Evolutionary conservation across 2,888 invertebrate species (phyloP).

Genomic region (Xestia rhomboidea): DNA sequence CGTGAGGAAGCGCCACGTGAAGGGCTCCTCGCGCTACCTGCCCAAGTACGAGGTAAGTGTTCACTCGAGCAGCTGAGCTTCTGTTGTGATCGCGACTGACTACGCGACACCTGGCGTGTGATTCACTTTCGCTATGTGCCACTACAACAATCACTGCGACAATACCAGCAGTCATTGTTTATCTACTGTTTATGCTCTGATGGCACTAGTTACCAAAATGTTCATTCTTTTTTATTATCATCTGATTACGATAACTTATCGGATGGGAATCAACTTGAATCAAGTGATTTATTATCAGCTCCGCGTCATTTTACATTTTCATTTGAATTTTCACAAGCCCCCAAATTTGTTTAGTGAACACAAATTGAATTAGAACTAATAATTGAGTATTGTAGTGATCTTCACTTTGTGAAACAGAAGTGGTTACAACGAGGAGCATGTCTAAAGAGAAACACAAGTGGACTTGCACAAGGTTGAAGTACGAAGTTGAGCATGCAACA

Average conservation of each 20-base stretch:
- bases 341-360: not conserved
- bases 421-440: not conserved
- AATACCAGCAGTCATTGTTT: not conserved
- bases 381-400: not conserved
- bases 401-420: not conserved
- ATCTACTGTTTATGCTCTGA: slow-evolving; percentile 15
- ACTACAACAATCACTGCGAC: slow-evolving; percentile 1
- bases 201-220: slow-evolving; percentile 16
- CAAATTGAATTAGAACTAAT: slow-evolving; percentile 2
- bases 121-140: not conserved
- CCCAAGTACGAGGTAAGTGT: slow-evolving; percentile 96
- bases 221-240: slow-evolving; percentile 25
- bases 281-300: slow-evolving; percentile 30
- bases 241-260: slow-evolving; percentile 34
- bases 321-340: slow-evolving; percentile 1
- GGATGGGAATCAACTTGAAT: slow-evolving; percentile 9
- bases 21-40: slow-evolving; percentile 95
- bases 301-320: not conserved
- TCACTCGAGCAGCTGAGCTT: not conserved
- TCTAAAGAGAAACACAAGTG: not conserved
- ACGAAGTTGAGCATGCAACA: slow-evolving; percentile 21
- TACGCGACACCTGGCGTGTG: not conserved
- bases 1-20: slow-evolving; percentile 97
- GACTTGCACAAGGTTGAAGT: not conserved
- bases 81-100: not conserved